Evolutionary conservation across 2,113 vertebrate species (phyloP).

Genomic region (Pteruthius melanotis): DNA sequence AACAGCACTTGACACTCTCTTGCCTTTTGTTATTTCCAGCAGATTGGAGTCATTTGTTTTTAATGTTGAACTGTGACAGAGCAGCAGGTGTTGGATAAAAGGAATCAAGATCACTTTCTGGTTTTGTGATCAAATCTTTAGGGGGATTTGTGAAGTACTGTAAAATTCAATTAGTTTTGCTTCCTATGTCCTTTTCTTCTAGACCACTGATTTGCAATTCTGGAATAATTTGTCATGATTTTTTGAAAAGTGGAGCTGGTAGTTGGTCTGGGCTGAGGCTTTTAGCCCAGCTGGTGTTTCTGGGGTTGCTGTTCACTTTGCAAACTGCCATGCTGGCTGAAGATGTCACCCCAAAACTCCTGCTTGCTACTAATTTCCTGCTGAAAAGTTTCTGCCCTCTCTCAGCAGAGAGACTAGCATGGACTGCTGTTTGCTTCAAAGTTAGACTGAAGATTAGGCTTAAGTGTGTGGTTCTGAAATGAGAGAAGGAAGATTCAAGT

Average conservation of each 20-base stretch:
- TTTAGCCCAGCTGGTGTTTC: background rate
- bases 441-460: background rate
- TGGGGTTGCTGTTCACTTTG: background rate
- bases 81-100: slow-evolving; percentile 32
- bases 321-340: background rate
- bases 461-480: background rate
- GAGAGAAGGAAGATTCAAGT: background rate
- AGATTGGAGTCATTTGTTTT: slow-evolving; percentile 16
- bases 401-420: background rate
- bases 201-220: background rate
- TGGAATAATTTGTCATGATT: background rate
- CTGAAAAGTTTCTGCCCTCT: background rate
- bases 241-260: background rate
- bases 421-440: background rate
- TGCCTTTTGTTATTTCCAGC: slow-evolving; percentile 57
- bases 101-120: background rate
- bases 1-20: slow-evolving; percentile 52
- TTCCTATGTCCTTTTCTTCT: background rate
- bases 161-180: slow-evolving; percentile 37
- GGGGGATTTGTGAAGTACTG: background rate
- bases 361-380: background rate
- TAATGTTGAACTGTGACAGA: slow-evolving; percentile 21
- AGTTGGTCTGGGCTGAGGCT: background rate
- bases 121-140: slow-evolving; percentile 26
- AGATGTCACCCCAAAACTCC: background rate